These are phyloP conservation scores for Chlorodrepanis virens DNA, from an alignment of 2,113 vertebrate species.

Conservation along the genomic window DNA sequence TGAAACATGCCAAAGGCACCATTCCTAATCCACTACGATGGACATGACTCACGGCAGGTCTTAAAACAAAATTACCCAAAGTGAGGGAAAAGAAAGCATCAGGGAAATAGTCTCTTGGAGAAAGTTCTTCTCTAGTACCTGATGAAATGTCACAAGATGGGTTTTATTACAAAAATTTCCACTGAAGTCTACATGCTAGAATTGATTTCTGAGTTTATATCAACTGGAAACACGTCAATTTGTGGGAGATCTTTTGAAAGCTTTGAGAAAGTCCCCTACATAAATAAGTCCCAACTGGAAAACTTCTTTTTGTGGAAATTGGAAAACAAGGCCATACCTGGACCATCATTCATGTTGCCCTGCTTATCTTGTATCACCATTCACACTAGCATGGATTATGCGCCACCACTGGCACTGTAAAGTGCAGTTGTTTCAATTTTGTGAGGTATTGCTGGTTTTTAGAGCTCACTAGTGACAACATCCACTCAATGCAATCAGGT, in stretches of 20 bases:
- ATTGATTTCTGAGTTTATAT: constrained; percentile 20
- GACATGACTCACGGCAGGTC: constrained; percentile 50
- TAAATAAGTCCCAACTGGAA: background rate
- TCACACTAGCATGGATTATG: background rate
- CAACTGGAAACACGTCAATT: background rate
- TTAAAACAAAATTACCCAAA: constrained; percentile 54
- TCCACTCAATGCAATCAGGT: background rate
- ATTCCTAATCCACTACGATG: constrained; percentile 52
- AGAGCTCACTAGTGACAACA: background rate
- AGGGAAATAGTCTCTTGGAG: constrained; percentile 34
- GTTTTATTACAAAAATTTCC: constrained; percentile 42
- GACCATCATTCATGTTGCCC: background rate
- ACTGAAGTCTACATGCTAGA: background rate
- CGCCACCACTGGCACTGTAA: background rate
- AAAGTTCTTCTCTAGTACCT: constrained; percentile 44
- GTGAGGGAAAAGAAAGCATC: background rate
- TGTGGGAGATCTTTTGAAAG: background rate
- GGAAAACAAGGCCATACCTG: background rate
- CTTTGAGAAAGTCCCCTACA: background rate
- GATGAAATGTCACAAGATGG: constrained; percentile 40
- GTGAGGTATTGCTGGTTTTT: background rate
- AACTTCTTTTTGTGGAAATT: background rate
- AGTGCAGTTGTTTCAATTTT: background rate
- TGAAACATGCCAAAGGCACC: constrained; percentile 60
- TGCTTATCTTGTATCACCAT: background rate